phyloP scores from a whole-genome alignment of 2,888 invertebrate species.

The Abscondita cerata region DNA sequence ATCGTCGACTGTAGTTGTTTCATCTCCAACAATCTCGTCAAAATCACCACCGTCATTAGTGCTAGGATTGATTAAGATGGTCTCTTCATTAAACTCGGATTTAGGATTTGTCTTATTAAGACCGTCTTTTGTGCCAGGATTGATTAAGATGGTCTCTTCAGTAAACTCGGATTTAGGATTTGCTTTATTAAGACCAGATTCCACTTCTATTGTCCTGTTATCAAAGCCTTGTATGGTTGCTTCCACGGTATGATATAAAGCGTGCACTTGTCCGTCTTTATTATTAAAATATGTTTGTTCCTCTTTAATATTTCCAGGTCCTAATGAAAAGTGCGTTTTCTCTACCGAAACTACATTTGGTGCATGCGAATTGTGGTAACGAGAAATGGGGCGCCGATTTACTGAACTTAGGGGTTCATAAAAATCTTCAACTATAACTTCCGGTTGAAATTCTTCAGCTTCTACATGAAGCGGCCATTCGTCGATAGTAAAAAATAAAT shows the following conservation, averaged over 20 bases:
- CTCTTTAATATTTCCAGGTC: constrained; percentile 9
- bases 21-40: no score
- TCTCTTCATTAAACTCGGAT: no score
- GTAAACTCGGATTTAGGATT: no score
- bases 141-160: no score
- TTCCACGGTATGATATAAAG: constrained; percentile 13
- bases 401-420: not conserved
- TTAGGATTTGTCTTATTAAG: no score
- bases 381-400: not conserved
- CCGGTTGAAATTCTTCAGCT: constrained; percentile 11
- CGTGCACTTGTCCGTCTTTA: constrained; percentile 10
- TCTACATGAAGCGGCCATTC: constrained; percentile 6
- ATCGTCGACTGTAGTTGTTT: no score
- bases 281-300: constrained; percentile 7
- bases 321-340: constrained; percentile 5
- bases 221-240: not conserved
- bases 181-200: not conserved
- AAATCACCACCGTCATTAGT: no score
- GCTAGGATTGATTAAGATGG: no score
- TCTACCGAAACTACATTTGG: constrained; percentile 7
- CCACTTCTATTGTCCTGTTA: not conserved
- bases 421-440: constrained; percentile 18
- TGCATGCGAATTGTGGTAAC: not conserved
- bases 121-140: no score
- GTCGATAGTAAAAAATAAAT: constrained; percentile 13